Conservation (phyloP, 2,113 vertebrate species). For the Anser cygnoides region DNA sequence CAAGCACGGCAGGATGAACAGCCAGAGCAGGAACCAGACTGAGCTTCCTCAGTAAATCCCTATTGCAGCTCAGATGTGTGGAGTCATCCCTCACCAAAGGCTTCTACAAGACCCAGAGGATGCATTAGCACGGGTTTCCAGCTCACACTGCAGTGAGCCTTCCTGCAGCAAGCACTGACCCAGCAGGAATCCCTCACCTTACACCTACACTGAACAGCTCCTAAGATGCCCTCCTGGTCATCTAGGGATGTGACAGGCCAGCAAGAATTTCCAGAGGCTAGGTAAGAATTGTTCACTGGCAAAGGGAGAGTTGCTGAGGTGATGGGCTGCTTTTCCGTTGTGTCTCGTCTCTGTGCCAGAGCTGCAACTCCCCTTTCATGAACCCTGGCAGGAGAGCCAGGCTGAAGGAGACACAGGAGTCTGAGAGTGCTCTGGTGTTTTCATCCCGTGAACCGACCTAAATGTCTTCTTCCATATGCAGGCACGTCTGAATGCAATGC, state of each 20-base stretch:
- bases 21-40: not conserved
- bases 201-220: not conserved
- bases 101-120: not conserved
- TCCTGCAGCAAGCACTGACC: not conserved
- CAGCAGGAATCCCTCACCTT: not conserved
- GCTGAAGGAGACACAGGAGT: not conserved
- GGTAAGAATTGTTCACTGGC: not conserved
- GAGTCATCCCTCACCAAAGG: not conserved
- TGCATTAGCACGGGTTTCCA: not conserved
- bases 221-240: not conserved
- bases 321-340: not conserved
- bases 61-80: not conserved
- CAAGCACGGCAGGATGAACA: not conserved
- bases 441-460: not conserved
- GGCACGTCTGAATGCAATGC: not conserved
- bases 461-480: not conserved
- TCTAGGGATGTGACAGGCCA: not conserved
- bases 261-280: not conserved
- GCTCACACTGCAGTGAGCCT: fast-evolving
- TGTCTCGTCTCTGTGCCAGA: not conserved
- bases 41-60: not conserved
- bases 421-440: not conserved
- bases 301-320: not conserved
- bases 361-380: not conserved
- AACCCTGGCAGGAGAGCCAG: not conserved